Percentiles rank a stretch among this genome's conserved stretches.
Conservation (phyloP, 2,113 vertebrate genomes). For the Hyaena hyaena region DNA sequence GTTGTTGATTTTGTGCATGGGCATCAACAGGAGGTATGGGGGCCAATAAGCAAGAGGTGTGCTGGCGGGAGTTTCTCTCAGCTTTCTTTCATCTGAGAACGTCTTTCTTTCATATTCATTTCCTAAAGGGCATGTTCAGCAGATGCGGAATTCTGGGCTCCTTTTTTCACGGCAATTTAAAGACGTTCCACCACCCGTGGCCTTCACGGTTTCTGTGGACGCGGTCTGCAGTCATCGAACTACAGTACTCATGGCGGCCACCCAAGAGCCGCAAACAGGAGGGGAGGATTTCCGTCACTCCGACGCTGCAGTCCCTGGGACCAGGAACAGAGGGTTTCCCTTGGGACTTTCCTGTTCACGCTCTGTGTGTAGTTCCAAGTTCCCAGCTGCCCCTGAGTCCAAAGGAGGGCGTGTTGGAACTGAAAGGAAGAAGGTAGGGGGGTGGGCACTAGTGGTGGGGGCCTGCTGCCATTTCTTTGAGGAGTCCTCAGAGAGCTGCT, state of each 20-base stretch:
- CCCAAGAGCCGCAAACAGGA: not conserved
- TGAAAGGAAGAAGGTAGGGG: not conserved
- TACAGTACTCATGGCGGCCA: not conserved
- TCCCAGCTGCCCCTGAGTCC: not conserved
- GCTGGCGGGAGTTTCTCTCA: not conserved
- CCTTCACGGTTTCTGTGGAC: not conserved
- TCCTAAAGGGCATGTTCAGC: not conserved
- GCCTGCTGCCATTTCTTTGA: accelerated
- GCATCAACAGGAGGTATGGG: not conserved
- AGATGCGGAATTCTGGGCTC: not conserved
- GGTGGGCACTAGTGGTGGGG: not conserved
- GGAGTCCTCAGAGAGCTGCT: not conserved
- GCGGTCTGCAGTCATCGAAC: not conserved
- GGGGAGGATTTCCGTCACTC: too few species aligned
- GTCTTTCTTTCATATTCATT: not conserved
- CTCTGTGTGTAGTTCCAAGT: accelerated
- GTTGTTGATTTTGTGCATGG: not conserved
- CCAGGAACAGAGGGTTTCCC: not conserved
- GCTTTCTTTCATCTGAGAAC: not conserved
- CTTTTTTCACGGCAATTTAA: not conserved
- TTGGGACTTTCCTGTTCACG: not conserved
- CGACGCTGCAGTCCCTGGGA: accelerated
- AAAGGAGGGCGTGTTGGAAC: not conserved
- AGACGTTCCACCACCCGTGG: not conserved
- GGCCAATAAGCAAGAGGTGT: not conserved